A percentile compares a stretch with the other conserved stretches of the same genome.
phyloP scores from a whole-genome alignment of 1,140 invertebrate species.

The Dinoponera quadriceps region DNA sequence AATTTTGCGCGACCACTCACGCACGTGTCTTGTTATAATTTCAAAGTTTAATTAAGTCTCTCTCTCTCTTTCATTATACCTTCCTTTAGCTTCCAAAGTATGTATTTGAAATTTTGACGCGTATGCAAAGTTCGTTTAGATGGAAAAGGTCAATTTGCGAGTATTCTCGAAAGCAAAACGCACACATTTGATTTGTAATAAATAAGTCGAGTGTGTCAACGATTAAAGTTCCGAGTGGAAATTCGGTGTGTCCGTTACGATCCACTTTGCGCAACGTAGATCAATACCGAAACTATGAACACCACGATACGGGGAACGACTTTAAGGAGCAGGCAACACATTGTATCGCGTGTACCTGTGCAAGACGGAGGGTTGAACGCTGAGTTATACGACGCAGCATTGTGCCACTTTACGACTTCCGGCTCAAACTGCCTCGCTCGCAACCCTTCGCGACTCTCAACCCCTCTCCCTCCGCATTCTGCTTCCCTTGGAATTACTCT shows the following conservation, averaged over 20 bases:
- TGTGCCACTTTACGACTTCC: conserved; percentile 73
- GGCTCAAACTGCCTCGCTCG: conserved; percentile 55
- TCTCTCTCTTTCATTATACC: no score
- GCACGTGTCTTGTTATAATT: no score
- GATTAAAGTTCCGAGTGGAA: conserved; percentile 34
- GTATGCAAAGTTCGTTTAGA: no score
- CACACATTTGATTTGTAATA: conserved; percentile 6
- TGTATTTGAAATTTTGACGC: no score
- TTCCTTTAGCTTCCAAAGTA: no score
- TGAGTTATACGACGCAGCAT: conserved; percentile 67
- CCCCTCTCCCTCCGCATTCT: conserved; percentile 11
- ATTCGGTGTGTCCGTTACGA: conserved; percentile 8
- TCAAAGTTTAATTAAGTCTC: no score
- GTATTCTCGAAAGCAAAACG: no score
- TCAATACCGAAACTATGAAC: conserved; percentile 58
- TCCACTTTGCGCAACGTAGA: conserved; percentile 51
- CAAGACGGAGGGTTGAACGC: conserved; percentile 36
- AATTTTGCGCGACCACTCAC: no score
- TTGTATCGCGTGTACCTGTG: conserved; percentile 30
- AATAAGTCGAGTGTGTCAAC: background rate
- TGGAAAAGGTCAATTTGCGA: no score
- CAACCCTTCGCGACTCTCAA: conserved; percentile 40
- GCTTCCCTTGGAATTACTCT: conserved; percentile 50
- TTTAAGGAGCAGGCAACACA: conserved; percentile 44
- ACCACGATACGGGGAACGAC: conserved; percentile 40